Conservation (phyloP, 2,797 vertebrate species). For the Danionella dracula region DNA sequence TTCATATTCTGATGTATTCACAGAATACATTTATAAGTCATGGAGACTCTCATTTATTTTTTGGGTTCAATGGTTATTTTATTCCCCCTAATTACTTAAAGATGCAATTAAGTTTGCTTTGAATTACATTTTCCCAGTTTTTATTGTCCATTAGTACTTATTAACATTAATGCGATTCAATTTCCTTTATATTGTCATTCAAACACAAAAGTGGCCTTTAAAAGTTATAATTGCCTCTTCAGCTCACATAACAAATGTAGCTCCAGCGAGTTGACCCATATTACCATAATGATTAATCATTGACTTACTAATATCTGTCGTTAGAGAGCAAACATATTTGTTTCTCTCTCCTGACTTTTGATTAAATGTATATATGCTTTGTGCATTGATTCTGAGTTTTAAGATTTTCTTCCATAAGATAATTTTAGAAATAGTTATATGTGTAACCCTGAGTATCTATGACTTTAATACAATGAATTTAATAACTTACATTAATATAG, state of each 20-base stretch:
- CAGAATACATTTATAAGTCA: not conserved
- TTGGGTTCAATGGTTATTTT: slow-evolving; percentile 5
- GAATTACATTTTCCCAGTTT: slow-evolving; percentile 38
- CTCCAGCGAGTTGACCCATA: slow-evolving; percentile 31
- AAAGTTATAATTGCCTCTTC: slow-evolving; percentile 34
- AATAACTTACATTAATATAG: too few relatives aligned
- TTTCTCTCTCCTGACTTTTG: not conserved
- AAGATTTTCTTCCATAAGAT: not conserved
- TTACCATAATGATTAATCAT: slow-evolving; percentile 40
- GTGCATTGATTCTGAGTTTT: not conserved
- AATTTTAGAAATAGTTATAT: too few relatives aligned
- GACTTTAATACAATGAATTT: too few relatives aligned
- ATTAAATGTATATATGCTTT: too few relatives aligned
- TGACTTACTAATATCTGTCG: slow-evolving; percentile 38
- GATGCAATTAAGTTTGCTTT: slow-evolving; percentile 35
- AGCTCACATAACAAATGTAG: slow-evolving; percentile 30
- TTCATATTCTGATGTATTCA: not conserved
- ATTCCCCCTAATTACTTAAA: slow-evolving; percentile 35
- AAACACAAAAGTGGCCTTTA: slow-evolving; percentile 39
- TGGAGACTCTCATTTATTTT: not conserved
- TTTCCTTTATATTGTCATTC: slow-evolving; percentile 37
- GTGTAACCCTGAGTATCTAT: too few relatives aligned
- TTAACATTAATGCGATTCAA: slow-evolving; percentile 41
- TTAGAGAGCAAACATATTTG: slow-evolving; percentile 36
- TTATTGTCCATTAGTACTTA: slow-evolving; percentile 41